Percentiles rank a stretch among this genome's conserved stretches.
Evolutionary conservation across 2,888 invertebrate genomes (phyloP).

Genomic region (Furcula furcula): DNA sequence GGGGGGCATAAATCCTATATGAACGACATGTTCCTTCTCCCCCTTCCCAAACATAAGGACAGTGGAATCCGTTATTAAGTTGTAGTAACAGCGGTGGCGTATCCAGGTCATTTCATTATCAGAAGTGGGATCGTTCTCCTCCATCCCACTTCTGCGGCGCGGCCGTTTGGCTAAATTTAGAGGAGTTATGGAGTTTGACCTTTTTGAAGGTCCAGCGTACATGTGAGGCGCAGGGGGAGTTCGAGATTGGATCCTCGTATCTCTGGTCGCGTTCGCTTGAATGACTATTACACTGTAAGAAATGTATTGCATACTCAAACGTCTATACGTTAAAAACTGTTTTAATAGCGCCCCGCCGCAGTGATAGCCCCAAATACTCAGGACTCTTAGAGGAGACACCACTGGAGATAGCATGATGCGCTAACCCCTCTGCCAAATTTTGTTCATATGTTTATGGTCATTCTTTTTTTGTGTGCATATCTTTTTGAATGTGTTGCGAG

Average conservation of each 20-base stretch:
- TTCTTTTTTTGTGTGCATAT: too few relatives aligned
- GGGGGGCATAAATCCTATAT: conserved; percentile 38
- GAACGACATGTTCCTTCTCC: conserved; percentile 47
- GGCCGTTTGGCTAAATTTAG: conserved; percentile 8
- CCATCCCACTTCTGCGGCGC: not conserved
- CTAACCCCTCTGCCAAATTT: too few relatives aligned
- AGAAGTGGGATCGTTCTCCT: too few relatives aligned
- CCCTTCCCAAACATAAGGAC: conserved; percentile 58
- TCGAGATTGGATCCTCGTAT: not conserved
- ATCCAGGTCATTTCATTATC: too few relatives aligned
- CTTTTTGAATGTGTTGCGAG: too few relatives aligned
- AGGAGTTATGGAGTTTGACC: not conserved
- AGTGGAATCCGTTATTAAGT: conserved; percentile 56
- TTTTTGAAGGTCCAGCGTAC: conserved; percentile 5
- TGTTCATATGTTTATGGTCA: too few relatives aligned
- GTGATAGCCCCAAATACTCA: too few relatives aligned
- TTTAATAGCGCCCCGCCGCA: too few relatives aligned
- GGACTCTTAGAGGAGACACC: too few relatives aligned
- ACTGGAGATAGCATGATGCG: too few relatives aligned
- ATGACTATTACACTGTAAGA: conserved; percentile 23
- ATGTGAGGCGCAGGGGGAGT: not conserved
- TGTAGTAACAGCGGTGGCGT: conserved; percentile 10
- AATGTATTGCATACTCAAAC: too few relatives aligned
- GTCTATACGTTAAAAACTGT: too few relatives aligned
- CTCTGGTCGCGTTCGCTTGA: conserved; percentile 12